A percentile compares a stretch with the other conserved stretches of the same genome.
These are phyloP conservation scores for Euwallacea fornicatus DNA, from an alignment of 1,140 invertebrate species.

Conservation along the genomic window DNA sequence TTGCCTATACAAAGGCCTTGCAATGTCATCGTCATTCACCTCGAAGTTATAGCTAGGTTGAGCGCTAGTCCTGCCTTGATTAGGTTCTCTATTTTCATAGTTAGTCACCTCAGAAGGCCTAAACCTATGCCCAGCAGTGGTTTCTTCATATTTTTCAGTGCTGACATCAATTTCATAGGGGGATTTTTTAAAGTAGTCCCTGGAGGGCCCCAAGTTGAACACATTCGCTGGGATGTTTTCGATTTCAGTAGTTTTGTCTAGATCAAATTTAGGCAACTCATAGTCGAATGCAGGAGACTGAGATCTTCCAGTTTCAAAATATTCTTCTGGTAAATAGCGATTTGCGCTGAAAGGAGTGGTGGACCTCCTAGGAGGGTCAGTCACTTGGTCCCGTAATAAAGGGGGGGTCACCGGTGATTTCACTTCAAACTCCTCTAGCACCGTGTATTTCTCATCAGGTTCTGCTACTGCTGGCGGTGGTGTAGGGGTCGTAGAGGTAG, in stretches of 20 bases:
- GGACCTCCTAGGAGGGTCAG: slow-evolving; percentile 17
- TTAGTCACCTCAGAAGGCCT: slow-evolving; percentile 10
- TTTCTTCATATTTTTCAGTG: background rate
- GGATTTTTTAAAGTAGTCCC: background rate
- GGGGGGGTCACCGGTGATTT: slow-evolving; percentile 3
- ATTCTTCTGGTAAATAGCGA: slow-evolving; percentile 20
- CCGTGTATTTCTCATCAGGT: slow-evolving; percentile 38
- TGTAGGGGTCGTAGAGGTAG: slow-evolving; percentile 34
- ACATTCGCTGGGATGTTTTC: slow-evolving; percentile 40
- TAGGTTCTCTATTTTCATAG: slow-evolving; percentile 29
- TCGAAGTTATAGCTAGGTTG: background rate
- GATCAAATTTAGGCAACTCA: background rate
- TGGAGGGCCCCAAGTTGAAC: slow-evolving; percentile 30
- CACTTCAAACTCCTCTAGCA: slow-evolving; percentile 44
- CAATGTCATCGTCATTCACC: background rate
- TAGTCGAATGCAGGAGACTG: background rate
- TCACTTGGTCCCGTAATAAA: background rate
- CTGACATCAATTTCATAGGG: slow-evolving; percentile 3
- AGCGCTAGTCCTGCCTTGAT: background rate
- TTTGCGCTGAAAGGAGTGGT: slow-evolving; percentile 11
- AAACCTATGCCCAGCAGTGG: slow-evolving; percentile 15
- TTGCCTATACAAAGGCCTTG: background rate
- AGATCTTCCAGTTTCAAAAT: slow-evolving; percentile 7
- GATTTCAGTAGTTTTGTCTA: slow-evolving; percentile 6
- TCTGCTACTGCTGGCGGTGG: slow-evolving; percentile 9